Conservation (phyloP, 2,888 invertebrate species). For the Tenthredo scrophulariae region DNA sequence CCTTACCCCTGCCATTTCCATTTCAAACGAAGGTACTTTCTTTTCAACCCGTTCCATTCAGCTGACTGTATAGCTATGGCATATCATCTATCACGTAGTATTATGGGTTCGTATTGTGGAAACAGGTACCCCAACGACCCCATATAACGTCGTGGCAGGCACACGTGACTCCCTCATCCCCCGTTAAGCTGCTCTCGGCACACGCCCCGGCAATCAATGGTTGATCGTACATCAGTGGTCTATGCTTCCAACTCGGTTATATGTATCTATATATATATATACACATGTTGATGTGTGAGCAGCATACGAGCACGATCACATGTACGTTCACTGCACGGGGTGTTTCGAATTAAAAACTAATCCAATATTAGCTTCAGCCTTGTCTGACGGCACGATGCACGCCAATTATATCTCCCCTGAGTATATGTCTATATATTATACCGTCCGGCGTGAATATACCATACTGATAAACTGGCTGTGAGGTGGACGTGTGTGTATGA, state of each 20-base stretch:
- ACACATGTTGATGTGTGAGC: neutral
- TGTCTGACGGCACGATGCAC: constrained; percentile 62
- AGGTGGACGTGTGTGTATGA: constrained; percentile 41
- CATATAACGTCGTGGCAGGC: neutral
- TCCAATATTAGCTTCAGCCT: constrained; percentile 68
- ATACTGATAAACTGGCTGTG: neutral
- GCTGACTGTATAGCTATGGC: neutral
- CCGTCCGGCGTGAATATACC: constrained; percentile 1
- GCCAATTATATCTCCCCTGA: constrained; percentile 64
- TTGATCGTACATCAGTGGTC: constrained; percentile 66
- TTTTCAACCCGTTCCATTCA: neutral
- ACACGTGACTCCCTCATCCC: constrained; percentile 48
- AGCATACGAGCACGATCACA: neutral
- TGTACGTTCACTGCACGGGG: constrained; percentile 41
- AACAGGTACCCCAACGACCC: constrained; percentile 39
- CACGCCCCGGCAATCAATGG: constrained; percentile 70
- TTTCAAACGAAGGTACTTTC: neutral
- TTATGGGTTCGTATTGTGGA: constrained; percentile 10
- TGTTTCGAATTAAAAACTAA: constrained; percentile 73
- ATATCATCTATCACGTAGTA: neutral
- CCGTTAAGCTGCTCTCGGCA: constrained; percentile 53
- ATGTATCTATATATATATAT: too few species aligned
- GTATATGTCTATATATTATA: constrained; percentile 43
- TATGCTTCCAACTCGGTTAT: neutral
- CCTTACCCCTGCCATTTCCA: neutral